Evolutionary conservation across 2,888 invertebrate genomes (phyloP).

Genomic region (Dasypolia templi): DNA sequence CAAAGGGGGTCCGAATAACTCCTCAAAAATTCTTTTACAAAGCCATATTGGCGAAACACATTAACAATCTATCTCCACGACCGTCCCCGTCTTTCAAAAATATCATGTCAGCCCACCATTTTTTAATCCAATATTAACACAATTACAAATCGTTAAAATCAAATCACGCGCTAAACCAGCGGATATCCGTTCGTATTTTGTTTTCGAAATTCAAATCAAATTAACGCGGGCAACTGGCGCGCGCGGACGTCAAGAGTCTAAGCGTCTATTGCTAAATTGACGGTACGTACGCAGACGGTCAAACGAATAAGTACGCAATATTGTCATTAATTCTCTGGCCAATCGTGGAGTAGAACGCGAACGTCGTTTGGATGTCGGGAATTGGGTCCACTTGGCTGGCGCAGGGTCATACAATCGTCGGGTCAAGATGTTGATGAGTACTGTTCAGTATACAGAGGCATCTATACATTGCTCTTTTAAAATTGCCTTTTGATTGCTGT

Average conservation of each 20-base stretch:
- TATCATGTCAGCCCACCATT: constrained; percentile 82
- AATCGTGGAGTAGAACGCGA: constrained; percentile 78
- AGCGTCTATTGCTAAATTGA: constrained; percentile 85
- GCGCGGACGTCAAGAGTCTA: constrained; percentile 64
- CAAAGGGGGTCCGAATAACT: constrained; percentile 71
- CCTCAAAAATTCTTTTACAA: constrained; percentile 68
- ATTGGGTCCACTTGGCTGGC: constrained; percentile 86
- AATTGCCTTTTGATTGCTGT: constrained; percentile 16
- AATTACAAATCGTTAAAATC: constrained; percentile 24
- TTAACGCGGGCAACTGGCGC: constrained; percentile 53
- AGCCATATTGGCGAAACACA: constrained; percentile 88
- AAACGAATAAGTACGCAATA: constrained; percentile 86
- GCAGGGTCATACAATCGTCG: constrained; percentile 83
- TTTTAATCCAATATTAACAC: constrained; percentile 53
- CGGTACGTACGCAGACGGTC: constrained; percentile 78
- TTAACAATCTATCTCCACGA: constrained; percentile 70
- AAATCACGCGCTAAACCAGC: constrained; percentile 43
- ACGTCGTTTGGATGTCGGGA: constrained; percentile 77
- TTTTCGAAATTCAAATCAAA: constrained; percentile 68
- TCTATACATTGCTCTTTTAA: constrained; percentile 49
- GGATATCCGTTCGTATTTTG: constrained; percentile 48
- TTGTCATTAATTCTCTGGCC: constrained; percentile 86
- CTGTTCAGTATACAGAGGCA: constrained; percentile 56
- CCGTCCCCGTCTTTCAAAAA: constrained; percentile 78
- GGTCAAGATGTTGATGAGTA: constrained; percentile 78